These are phyloP conservation scores for Caenorhabditis auriculariae DNA, from an alignment of 2,888 invertebrate genomes.

Conservation along the genomic window DNA sequence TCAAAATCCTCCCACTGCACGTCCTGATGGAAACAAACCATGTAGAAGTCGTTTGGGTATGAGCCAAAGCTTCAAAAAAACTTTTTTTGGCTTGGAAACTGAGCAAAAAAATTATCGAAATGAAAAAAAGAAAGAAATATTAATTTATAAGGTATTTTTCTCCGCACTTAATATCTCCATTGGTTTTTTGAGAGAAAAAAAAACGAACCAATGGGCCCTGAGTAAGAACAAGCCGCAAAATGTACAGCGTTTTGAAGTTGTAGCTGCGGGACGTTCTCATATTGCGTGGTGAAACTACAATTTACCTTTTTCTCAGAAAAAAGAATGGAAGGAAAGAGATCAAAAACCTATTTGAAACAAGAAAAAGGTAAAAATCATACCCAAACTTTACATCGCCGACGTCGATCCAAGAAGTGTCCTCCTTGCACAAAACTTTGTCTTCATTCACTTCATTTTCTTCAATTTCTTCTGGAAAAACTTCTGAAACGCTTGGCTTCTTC, in stretches of 20 bases:
- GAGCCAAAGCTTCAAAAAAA: slow-evolving; percentile 21
- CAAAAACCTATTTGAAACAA: background rate
- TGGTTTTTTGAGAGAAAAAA: background rate
- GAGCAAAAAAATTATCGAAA: background rate
- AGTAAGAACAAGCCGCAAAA: slow-evolving; percentile 43
- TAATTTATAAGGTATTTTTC: background rate
- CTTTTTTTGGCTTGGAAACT: background rate
- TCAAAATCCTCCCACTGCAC: slow-evolving; percentile 27
- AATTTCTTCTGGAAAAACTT: too few relatives aligned
- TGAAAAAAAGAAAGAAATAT: background rate
- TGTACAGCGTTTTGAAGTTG: slow-evolving; percentile 29
- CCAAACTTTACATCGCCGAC: slow-evolving; percentile 1
- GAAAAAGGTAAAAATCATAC: slow-evolving; percentile 1
- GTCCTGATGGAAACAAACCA: slow-evolving; percentile 35
- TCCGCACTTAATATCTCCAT: background rate
- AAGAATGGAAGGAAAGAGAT: background rate
- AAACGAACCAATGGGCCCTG: slow-evolving; percentile 40
- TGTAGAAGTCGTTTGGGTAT: slow-evolving; percentile 5
- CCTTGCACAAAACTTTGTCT: background rate
- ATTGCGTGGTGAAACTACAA: slow-evolving; percentile 30
- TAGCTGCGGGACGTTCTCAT: slow-evolving; percentile 14
- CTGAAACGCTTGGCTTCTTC: too few relatives aligned
- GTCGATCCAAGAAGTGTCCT: slow-evolving; percentile 1
- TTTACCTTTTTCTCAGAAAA: background rate
- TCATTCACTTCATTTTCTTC: too few relatives aligned